These are phyloP conservation scores for Nycteola revayana DNA, from an alignment of 2,888 invertebrate species.

Conservation along the genomic window DNA sequence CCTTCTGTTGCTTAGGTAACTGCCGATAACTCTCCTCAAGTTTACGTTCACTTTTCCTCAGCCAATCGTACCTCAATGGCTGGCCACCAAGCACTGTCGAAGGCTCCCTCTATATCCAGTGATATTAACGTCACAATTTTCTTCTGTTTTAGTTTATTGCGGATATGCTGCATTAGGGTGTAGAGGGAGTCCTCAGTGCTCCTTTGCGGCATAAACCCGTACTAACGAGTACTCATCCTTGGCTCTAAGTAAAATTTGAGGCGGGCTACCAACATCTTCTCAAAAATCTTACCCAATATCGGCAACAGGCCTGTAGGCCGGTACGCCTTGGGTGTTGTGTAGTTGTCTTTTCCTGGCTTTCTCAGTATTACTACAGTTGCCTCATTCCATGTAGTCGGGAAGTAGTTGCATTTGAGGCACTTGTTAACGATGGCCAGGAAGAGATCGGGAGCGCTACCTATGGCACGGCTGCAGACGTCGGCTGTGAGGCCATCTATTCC, in stretches of 20 bases:
- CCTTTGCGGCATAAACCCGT: slow-evolving; percentile 6
- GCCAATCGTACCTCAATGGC: neutral
- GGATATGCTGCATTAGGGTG: neutral
- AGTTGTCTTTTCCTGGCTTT: slow-evolving; percentile 9
- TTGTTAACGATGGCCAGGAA: slow-evolving; percentile 3
- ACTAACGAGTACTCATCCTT: slow-evolving; percentile 1
- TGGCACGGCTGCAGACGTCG: slow-evolving; percentile 1
- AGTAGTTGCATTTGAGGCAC: neutral
- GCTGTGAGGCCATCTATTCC: slow-evolving; percentile 9
- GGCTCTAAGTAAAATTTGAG: neutral
- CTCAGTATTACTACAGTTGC: slow-evolving; percentile 2
- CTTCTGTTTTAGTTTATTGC: neutral
- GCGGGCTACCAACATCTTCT: neutral
- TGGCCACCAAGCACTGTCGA: slow-evolving; percentile 4
- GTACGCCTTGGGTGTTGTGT: neutral
- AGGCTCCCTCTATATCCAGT: neutral
- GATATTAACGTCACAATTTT: neutral
- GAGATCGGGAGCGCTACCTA: neutral
- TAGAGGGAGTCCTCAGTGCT: slow-evolving; percentile 6
- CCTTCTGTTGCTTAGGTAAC: too few relatives aligned
- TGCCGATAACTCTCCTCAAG: too few relatives aligned
- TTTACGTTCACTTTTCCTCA: neutral
- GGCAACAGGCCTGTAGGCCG: neutral
- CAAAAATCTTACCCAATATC: neutral
- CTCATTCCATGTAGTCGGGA: slow-evolving; percentile 9